Evolutionary conservation across 2,888 invertebrate genomes (phyloP), one percentile per base, ranked within the genome.

Genomic region (Neocrepidodera transversa): DNA sequence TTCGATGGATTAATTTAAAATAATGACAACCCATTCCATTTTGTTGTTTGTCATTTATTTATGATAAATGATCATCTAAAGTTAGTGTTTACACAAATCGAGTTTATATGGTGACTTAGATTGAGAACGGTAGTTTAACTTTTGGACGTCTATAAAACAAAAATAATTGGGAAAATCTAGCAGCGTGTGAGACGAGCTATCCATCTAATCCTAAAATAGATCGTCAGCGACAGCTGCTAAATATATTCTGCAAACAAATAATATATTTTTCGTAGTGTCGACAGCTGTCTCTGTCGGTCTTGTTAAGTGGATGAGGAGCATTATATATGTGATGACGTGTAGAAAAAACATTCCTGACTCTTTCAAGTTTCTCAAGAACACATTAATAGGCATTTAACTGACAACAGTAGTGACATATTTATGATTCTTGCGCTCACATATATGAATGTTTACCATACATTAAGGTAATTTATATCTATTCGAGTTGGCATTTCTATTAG

Each of bases 391-490:
- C 77, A 78, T 79, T 79, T 79, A 79, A 77, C 77, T 78, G 79
- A 79, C 79, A 79, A 79, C 79, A 71, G 75, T 77, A 77, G 77
- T 78, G 79, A 79, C 79, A 79, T 79, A 79, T 79, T 79, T 79
- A 79, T 79, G 79, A 79, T 76, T 74, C 76, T 74, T 75, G 72
- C 75, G 75, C 76, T 77, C 76, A 78, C 78, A 77, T 76, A 77
- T 78, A 79, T 78, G 78, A 78, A 79, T 79, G 79, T 79, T 79
- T 79, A 79, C 79, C 78, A 79, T 79, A 79, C 79, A 79, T 79
- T 79, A 79, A 76, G 68, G 78, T 79, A 79, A 79, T 79, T 79
- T 79, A 79, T 80, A 73, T 77, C 77, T 73, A 77, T 78, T 78
- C 76, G 73, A 73, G 68, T 73, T 79, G 79, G 78, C 79, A 76